Conservation (phyloP, 2,113 vertebrate genomes). For the Petrocephalus microphthalmus region DNA sequence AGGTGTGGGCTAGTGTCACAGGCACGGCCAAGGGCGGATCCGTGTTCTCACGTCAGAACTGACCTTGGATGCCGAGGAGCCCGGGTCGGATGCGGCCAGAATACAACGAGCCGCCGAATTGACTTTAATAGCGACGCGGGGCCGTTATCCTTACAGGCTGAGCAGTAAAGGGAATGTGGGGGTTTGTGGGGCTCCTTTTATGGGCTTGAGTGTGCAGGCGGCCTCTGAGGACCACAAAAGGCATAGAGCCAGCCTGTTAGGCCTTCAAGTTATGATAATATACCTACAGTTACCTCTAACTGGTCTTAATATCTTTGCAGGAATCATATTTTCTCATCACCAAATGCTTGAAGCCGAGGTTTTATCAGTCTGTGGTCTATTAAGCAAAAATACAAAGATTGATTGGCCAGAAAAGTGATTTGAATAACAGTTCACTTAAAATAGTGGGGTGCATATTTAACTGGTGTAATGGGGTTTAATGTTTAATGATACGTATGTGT, state of each 20-base stretch:
- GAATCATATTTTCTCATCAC: slow-evolving; percentile 28
- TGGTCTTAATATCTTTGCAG: background rate
- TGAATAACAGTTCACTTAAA: slow-evolving; percentile 42
- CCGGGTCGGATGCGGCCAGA: background rate
- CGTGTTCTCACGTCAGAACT: background rate
- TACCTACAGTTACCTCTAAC: background rate
- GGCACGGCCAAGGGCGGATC: background rate
- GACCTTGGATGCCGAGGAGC: background rate
- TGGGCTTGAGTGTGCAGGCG: background rate
- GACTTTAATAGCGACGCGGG: background rate
- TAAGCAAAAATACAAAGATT: slow-evolving; percentile 50
- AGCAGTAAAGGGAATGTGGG: background rate
- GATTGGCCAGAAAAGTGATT: slow-evolving; percentile 43
- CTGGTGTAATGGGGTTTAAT: slow-evolving; percentile 51
- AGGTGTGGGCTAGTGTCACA: background rate
- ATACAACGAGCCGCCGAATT: background rate
- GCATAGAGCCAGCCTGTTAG: background rate
- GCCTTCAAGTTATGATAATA: background rate
- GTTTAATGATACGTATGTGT: slow-evolving; percentile 11
- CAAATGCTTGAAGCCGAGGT: slow-evolving; percentile 37
- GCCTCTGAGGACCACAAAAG: background rate
- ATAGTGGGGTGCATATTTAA: slow-evolving; percentile 41
- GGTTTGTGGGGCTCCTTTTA: background rate
- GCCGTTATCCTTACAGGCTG: background rate
- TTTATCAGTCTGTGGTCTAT: slow-evolving; percentile 47